Evolutionary conservation across 2,797 vertebrate genomes (phyloP).

Genomic region (Craterocephalus amniculus): DNA sequence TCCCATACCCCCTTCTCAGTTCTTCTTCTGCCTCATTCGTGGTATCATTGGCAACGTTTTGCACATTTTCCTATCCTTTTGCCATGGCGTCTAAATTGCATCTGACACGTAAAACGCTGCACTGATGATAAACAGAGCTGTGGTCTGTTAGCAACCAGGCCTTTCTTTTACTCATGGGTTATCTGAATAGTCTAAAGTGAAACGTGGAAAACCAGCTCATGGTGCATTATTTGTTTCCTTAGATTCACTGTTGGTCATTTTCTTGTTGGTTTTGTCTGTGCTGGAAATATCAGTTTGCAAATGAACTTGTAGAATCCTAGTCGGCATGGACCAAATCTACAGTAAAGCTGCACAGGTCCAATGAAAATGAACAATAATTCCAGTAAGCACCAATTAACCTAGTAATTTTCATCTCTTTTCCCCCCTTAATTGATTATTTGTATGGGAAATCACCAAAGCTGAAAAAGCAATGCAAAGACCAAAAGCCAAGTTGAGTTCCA

Average conservation of each 20-base stretch:
- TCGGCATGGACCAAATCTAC: neutral
- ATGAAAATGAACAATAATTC: conserved; percentile 11
- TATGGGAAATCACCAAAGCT: neutral
- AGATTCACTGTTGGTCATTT: conserved; percentile 35
- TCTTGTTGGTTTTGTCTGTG: conserved; percentile 32
- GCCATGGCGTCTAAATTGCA: conserved; percentile 18
- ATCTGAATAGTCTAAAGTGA: conserved; percentile 49
- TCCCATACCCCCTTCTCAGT: conserved; percentile 6
- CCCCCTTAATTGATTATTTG: neutral
- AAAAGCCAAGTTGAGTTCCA: neutral
- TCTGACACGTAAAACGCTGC: conserved; percentile 14
- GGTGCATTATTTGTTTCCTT: conserved; percentile 50
- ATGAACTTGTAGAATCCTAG: neutral
- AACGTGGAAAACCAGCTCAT: conserved; percentile 54
- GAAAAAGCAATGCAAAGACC: neutral
- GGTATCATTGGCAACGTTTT: conserved; percentile 41
- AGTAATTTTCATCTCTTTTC: conserved; percentile 13
- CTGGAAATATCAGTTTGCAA: conserved; percentile 30
- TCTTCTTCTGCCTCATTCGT: conserved; percentile 12
- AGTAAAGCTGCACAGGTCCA: neutral
- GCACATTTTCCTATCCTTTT: conserved; percentile 18
- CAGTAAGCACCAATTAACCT: conserved; percentile 24
- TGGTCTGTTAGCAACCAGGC: conserved; percentile 15
- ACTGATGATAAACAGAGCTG: conserved; percentile 17
- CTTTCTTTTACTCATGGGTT: conserved; percentile 22